A percentile compares a stretch with the other conserved stretches of the same genome.
Evolutionary conservation across 2,888 invertebrate genomes (phyloP).

Genomic region (Drosophila neotestacea): DNA sequence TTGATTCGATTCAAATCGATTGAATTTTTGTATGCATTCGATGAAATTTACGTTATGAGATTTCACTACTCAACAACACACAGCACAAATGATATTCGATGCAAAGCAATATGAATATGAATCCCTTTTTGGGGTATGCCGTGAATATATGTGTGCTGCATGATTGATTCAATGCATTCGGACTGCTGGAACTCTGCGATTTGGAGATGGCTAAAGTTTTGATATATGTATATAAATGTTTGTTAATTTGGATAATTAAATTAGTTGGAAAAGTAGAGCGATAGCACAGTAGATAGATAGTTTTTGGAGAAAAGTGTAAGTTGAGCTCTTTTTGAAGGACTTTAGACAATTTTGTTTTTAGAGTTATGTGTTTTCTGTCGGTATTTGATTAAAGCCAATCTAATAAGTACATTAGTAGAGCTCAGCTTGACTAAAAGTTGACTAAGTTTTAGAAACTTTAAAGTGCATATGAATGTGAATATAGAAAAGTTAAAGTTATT

Average conservation of each 20-base stretch:
- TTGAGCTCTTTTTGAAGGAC: constrained; percentile 62
- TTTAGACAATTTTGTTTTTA: constrained; percentile 12
- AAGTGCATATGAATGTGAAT: constrained; percentile 47
- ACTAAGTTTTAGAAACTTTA: constrained; percentile 34
- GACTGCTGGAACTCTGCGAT: constrained; percentile 53
- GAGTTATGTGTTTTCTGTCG: constrained; percentile 11
- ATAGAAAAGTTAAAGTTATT: constrained; percentile 29
- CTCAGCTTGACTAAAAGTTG: constrained; percentile 60
- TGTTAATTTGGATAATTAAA: constrained; percentile 23
- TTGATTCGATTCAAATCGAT: constrained; percentile 38
- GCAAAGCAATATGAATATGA: constrained; percentile 23
- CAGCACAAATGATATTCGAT: constrained; percentile 76
- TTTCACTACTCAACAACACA: constrained; percentile 79
- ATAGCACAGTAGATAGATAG: constrained; percentile 56
- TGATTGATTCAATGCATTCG: constrained; percentile 29
- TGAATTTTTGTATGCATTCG: constrained; percentile 61
- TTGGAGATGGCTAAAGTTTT: constrained; percentile 29
- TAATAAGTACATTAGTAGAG: constrained; percentile 45
- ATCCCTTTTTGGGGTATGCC: constrained; percentile 8
- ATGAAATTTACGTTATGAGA: constrained; percentile 84
- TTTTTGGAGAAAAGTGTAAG: constrained; percentile 49
- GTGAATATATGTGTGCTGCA: constrained; percentile 68
- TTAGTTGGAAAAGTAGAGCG: constrained; percentile 40
- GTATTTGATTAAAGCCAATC: constrained; percentile 43
- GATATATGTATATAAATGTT: constrained; percentile 11